Evolutionary conservation across 2,113 vertebrate species (phyloP).

Genomic region (Chionodraco myersi): DNA sequence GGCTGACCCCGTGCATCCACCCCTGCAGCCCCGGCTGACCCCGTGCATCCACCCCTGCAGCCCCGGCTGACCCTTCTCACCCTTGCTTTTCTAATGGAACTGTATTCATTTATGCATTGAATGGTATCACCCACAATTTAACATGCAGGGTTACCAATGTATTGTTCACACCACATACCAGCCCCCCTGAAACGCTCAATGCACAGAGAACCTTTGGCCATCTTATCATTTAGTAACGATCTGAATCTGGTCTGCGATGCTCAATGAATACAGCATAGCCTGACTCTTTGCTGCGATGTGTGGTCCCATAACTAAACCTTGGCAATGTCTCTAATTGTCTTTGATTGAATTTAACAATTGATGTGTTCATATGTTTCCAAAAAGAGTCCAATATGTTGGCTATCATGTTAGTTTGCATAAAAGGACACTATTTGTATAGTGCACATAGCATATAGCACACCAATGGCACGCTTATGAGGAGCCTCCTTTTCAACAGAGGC

Average conservation of each 20-base stretch:
- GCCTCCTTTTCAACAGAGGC: background rate
- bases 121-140: background rate
- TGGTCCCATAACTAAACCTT: slow-evolving; percentile 5
- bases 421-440: too few relatives aligned
- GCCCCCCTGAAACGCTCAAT: background rate
- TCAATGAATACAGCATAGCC: slow-evolving; percentile 49
- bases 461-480: too few relatives aligned
- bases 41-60: too few relatives aligned
- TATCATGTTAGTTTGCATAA: background rate
- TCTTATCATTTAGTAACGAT: background rate
- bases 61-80: background rate
- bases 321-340: background rate
- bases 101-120: slow-evolving; percentile 30
- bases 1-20: background rate
- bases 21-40: too few relatives aligned
- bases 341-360: background rate
- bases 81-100: background rate
- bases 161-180: background rate
- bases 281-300: slow-evolving; percentile 1
- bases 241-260: slow-evolving; percentile 25
- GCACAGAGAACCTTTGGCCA: background rate
- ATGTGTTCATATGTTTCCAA: background rate
- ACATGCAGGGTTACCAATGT: background rate
- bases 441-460: too few relatives aligned
- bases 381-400: background rate